phyloP scores from a whole-genome alignment of 2,888 invertebrate genomes.

The Prenolepis imparis region DNA sequence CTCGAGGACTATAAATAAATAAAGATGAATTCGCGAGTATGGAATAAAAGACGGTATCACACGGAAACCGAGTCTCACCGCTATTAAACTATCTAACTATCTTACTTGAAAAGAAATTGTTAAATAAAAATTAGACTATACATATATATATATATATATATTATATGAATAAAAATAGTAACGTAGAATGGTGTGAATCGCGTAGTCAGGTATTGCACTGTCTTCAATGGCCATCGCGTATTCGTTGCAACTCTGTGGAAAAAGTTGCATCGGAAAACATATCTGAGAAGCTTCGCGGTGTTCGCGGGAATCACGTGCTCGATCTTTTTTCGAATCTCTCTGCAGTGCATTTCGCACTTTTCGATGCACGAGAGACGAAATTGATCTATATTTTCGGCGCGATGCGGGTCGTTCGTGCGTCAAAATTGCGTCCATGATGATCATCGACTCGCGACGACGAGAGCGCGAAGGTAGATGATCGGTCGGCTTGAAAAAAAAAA shows the following conservation, averaged over 20 bases:
- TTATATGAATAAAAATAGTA: constrained; percentile 29
- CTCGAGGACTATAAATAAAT: constrained; percentile 64
- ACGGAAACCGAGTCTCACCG: constrained; percentile 41
- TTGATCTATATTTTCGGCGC: not conserved
- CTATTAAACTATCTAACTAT: constrained; percentile 51
- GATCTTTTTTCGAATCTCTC: too few species aligned
- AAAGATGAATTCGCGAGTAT: constrained; percentile 48
- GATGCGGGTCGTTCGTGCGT: not conserved
- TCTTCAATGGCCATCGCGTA: constrained; percentile 75
- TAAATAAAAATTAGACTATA: constrained; percentile 60
- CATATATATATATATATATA: too few species aligned
- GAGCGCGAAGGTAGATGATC: constrained; percentile 33
- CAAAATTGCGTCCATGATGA: constrained; percentile 23
- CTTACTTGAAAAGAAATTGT: constrained; percentile 31
- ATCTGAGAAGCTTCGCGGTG: too few species aligned
- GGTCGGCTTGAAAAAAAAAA: constrained; percentile 22
- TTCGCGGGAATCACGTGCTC: too few species aligned
- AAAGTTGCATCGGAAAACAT: too few species aligned
- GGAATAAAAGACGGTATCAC: constrained; percentile 36
- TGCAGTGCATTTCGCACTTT: not conserved
- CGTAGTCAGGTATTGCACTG: constrained; percentile 77
- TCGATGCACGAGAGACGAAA: not conserved
- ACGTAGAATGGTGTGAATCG: constrained; percentile 30
- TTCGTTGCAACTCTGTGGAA: too few species aligned
- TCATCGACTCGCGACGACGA: constrained; percentile 45